These are phyloP conservation scores for Orchesellides sinensis DNA, from an alignment of 2,888 invertebrate species.

Conservation along the genomic window DNA sequence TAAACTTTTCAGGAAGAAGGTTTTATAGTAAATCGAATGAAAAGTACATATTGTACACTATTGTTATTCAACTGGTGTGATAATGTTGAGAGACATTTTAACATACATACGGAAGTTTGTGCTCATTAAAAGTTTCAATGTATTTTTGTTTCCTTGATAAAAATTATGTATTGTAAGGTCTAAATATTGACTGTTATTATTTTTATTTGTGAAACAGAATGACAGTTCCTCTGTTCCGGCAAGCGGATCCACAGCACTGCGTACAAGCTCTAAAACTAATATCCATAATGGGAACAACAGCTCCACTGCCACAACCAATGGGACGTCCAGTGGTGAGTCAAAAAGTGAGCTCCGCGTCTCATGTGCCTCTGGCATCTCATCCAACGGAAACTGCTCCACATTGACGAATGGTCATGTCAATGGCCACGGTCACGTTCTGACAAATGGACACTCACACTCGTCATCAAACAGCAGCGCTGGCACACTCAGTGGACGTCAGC, in stretches of 20 bases:
- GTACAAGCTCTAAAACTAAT: conserved; percentile 74
- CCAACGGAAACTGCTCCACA: conserved; percentile 73
- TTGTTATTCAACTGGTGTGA: no score
- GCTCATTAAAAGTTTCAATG: no score
- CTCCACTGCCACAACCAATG: conserved; percentile 70
- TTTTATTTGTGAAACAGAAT: conserved; percentile 66
- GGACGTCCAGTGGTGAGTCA: conserved; percentile 74
- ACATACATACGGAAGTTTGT: no score
- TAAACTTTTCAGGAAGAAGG: no score
- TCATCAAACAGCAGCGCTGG: conserved; percentile 70
- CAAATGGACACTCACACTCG: conserved; percentile 72
- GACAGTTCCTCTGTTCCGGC: conserved; percentile 74
- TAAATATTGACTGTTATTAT: no score
- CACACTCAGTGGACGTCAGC: conserved; percentile 73
- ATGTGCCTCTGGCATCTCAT: conserved; percentile 73
- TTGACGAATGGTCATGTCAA: conserved; percentile 74
- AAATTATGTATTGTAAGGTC: no score
- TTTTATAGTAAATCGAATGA: no score
- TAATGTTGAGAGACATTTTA: no score
- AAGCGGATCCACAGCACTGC: conserved; percentile 74
- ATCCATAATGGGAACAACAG: conserved; percentile 74
- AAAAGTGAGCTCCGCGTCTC: conserved; percentile 74
- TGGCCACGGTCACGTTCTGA: conserved; percentile 71
- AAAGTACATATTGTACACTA: no score
- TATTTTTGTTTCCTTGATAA: no score